A percentile compares a stretch with the other conserved stretches of the same genome.
Evolutionary conservation across 1,140 invertebrate species (phyloP).

Genomic region (Fopius arisanus): DNA sequence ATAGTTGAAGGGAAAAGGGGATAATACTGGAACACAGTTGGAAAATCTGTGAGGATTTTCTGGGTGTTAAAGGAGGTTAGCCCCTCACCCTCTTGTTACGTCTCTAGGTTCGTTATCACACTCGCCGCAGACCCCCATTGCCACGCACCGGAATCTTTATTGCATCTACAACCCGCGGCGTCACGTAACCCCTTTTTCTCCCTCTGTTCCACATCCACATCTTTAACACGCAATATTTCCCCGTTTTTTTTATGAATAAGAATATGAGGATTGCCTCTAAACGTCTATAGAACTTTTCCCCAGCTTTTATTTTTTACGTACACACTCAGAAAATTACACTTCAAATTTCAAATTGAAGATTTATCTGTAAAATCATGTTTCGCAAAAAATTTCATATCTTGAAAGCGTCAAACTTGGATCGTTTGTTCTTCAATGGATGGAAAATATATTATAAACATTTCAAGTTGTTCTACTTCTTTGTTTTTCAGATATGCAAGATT

Average conservation of each 20-base stretch:
- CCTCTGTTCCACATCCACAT: not conserved
- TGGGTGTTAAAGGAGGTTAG: not conserved
- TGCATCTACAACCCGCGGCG: not conserved
- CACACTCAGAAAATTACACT: too few relatives aligned
- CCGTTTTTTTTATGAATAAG: not conserved
- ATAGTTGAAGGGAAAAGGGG: not conserved
- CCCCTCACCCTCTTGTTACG: not conserved
- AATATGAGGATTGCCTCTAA: not conserved
- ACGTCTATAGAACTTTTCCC: not conserved
- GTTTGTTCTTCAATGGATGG: too few relatives aligned
- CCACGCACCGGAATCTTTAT: not conserved
- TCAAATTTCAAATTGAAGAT: too few relatives aligned
- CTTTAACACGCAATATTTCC: not conserved
- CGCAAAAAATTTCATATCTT: too few relatives aligned
- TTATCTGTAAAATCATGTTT: too few relatives aligned
- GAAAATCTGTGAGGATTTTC: not conserved
- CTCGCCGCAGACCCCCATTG: not conserved
- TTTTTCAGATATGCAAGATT: too few relatives aligned
- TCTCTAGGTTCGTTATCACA: not conserved
- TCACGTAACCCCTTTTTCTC: not conserved
- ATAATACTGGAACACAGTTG: not conserved
- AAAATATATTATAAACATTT: too few relatives aligned
- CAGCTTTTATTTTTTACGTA: not conserved
- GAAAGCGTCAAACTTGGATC: too few relatives aligned
- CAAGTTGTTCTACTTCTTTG: too few relatives aligned